Evolutionary conservation across 2,888 invertebrate genomes (phyloP).

Genomic region (Netelia inedita): DNA sequence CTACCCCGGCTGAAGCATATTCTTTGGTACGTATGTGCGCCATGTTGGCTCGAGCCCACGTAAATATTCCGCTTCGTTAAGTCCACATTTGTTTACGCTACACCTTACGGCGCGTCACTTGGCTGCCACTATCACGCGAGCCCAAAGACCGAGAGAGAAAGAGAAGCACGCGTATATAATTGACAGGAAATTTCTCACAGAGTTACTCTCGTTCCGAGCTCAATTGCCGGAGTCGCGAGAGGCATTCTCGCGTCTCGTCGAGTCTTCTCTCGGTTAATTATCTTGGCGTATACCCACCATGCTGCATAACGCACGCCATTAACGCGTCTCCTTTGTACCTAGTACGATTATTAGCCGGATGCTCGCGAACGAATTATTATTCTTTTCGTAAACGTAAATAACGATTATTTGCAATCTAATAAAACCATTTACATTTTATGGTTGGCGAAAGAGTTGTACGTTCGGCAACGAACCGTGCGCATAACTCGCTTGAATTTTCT

Average conservation of each 20-base stretch:
- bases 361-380: too few species aligned
- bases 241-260: constrained; percentile 17
- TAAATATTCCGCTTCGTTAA: constrained; percentile 65
- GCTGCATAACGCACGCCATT: neutral
- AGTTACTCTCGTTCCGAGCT: constrained; percentile 47
- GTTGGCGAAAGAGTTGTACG: too few species aligned
- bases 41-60: constrained; percentile 47
- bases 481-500: constrained; percentile 17
- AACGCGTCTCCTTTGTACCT: neutral
- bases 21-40: constrained; percentile 33
- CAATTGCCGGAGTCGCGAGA: neutral
- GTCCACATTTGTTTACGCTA: constrained; percentile 58
- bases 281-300: constrained; percentile 17
- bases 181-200: constrained; percentile 64
- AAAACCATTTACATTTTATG: too few species aligned
- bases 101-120: constrained; percentile 39
- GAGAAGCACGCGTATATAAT: constrained; percentile 20
- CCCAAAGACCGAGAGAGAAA: neutral
- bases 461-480: neutral
- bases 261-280: constrained; percentile 52
- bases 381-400: too few species aligned
- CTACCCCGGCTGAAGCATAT: neutral
- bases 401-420: too few species aligned
- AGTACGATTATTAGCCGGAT: too few species aligned
- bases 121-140: constrained; percentile 19